phyloP scores from a whole-genome alignment of 1,140 invertebrate species.

The Drosophila elegans region DNA sequence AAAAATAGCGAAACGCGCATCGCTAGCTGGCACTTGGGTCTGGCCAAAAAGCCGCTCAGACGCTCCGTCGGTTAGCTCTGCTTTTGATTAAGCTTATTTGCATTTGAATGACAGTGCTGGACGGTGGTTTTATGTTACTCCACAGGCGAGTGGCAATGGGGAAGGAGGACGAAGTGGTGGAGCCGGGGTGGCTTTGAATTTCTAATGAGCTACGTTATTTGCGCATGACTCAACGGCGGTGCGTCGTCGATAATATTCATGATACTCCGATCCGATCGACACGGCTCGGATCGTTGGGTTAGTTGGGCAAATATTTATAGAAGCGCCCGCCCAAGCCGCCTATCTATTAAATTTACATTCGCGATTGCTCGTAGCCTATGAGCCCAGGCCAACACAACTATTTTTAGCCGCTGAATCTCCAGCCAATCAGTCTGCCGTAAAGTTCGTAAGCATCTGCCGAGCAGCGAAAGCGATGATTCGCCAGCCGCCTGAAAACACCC shows the following conservation, averaged over 20 bases:
- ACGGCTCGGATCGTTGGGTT: slow-evolving; percentile 38
- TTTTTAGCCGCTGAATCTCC: slow-evolving; percentile 64
- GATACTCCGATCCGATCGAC: slow-evolving; percentile 35
- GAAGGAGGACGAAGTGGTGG: neutral
- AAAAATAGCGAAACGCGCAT: slow-evolving; percentile 12
- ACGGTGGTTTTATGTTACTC: slow-evolving; percentile 71
- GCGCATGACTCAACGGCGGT: slow-evolving; percentile 72
- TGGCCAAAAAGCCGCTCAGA: slow-evolving; percentile 55
- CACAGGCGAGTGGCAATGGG: slow-evolving; percentile 8
- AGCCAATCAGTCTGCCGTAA: slow-evolving; percentile 65
- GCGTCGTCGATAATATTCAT: slow-evolving; percentile 74
- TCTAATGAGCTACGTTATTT: slow-evolving; percentile 82
- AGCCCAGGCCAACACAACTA: slow-evolving; percentile 37
- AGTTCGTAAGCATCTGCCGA: slow-evolving; percentile 12
- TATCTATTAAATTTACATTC: slow-evolving; percentile 45
- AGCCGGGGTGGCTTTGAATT: slow-evolving; percentile 62
- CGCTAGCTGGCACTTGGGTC: slow-evolving; percentile 26
- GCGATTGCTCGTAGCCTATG: slow-evolving; percentile 5
- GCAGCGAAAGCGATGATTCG: slow-evolving; percentile 17
- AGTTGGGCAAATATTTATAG: slow-evolving; percentile 81
- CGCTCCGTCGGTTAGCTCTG: slow-evolving; percentile 57
- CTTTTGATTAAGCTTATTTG: slow-evolving; percentile 82
- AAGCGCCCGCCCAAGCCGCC: slow-evolving; percentile 36
- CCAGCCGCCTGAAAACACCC: slow-evolving; percentile 8
- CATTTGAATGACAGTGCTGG: slow-evolving; percentile 65